phyloP scores from a whole-genome alignment of 2,797 vertebrate species.

The Takifugu ocellatus region DNA sequence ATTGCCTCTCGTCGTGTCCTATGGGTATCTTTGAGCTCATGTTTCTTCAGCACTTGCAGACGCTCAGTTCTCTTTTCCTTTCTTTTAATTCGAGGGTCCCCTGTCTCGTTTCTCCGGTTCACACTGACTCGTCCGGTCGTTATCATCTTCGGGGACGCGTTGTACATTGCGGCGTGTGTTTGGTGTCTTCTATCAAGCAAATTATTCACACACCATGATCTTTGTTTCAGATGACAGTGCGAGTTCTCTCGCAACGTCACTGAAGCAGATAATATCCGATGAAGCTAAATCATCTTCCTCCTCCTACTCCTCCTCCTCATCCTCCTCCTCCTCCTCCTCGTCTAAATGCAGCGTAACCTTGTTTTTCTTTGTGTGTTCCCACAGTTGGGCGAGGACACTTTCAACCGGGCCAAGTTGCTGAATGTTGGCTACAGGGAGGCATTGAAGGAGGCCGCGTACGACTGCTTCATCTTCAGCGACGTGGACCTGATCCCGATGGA shows the following conservation, averaged over 20 bases:
- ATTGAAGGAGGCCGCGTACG: conserved; percentile 86
- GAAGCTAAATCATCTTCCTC: background rate
- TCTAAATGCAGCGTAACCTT: background rate
- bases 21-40: background rate
- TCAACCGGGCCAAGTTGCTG: conserved; percentile 94
- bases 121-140: background rate
- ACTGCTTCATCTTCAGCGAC: conserved; percentile 98
- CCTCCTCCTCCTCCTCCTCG: background rate
- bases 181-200: background rate
- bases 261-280: conserved; percentile 3
- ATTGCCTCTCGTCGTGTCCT: background rate
- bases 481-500: conserved; percentile 99
- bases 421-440: conserved; percentile 95
- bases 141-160: background rate
- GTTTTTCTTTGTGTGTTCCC: conserved; percentile 15
- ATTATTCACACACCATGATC: conserved; percentile 1
- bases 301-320: background rate
- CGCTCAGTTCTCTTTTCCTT: background rate
- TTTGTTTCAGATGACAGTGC: background rate
- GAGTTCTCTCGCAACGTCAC: background rate
- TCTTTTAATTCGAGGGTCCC: background rate
- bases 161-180: background rate
- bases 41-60: background rate
- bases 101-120: background rate
- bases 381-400: conserved; percentile 93